A percentile compares a stretch with the other conserved stretches of the same genome.
phyloP scores from a whole-genome alignment of 2,888 invertebrate species.

The Ectropis crepuscularia region DNA sequence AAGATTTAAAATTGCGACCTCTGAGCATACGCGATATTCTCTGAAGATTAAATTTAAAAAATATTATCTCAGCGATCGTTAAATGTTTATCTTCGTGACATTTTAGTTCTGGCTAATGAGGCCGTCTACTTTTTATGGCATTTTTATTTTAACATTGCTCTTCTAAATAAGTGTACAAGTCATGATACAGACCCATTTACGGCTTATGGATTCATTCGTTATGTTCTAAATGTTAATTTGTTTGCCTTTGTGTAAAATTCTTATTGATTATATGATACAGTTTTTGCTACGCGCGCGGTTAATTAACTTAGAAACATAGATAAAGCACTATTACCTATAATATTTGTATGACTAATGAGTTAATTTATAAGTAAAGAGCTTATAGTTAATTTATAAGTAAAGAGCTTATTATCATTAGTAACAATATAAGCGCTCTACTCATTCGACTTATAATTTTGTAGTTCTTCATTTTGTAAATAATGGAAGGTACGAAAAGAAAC shows the following conservation, averaged over 20 bases:
- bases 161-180: conserved; percentile 34
- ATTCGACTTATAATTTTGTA: too few relatives aligned
- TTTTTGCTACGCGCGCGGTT: background rate
- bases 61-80: conserved; percentile 25
- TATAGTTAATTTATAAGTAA: too few relatives aligned
- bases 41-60: conserved; percentile 20
- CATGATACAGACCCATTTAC: conserved; percentile 18
- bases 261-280: conserved; percentile 3
- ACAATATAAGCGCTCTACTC: too few relatives aligned
- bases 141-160: conserved; percentile 27
- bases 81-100: conserved; percentile 31
- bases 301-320: too few relatives aligned
- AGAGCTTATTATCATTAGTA: too few relatives aligned
- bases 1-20: conserved; percentile 12
- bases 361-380: too few relatives aligned
- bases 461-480: too few relatives aligned
- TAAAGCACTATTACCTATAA: too few relatives aligned
- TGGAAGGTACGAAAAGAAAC: too few relatives aligned
- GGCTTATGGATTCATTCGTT: conserved; percentile 15
- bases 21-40: conserved; percentile 21
- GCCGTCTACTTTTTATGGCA: conserved; percentile 31
- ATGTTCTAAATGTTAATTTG: conserved; percentile 9
- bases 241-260: conserved; percentile 3
- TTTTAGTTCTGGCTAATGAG: conserved; percentile 33
- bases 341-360: too few relatives aligned